Conservation (phyloP, 2,797 vertebrate genomes). For the Botia almorhae region DNA sequence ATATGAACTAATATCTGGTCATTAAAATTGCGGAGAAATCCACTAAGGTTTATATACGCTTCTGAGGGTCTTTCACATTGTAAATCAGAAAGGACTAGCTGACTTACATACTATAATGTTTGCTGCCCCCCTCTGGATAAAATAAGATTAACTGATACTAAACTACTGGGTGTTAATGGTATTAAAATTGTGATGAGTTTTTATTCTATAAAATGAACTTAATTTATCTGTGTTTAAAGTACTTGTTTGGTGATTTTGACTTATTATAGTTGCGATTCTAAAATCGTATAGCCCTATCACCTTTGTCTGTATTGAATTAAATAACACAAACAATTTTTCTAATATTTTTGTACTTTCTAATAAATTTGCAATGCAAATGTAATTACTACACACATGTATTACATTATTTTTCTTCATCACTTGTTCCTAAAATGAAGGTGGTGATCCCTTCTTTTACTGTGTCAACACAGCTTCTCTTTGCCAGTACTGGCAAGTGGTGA, state of each 20-base stretch:
- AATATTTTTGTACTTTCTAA: too few relatives aligned
- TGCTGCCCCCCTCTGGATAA: conserved; percentile 74
- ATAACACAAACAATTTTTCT: too few relatives aligned
- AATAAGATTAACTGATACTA: neutral
- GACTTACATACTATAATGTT: conserved; percentile 66
- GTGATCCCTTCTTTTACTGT: neutral
- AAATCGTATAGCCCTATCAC: too few relatives aligned
- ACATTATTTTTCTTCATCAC: too few relatives aligned
- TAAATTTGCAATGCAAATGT: too few relatives aligned
- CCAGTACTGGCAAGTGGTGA: conserved; percentile 46
- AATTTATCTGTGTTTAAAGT: too few relatives aligned
- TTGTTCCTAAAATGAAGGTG: too few relatives aligned
- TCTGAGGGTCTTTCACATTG: neutral
- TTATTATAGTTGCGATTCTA: too few relatives aligned
- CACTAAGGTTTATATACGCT: conserved; percentile 14
- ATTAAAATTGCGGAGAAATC: neutral
- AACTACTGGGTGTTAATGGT: neutral
- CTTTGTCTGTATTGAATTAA: too few relatives aligned
- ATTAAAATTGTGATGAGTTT: neutral
- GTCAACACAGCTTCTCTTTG: conserved; percentile 52
- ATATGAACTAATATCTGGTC: neutral
- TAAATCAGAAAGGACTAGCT: conserved; percentile 7
- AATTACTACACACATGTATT: too few relatives aligned
- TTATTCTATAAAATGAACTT: too few relatives aligned
- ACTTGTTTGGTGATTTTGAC: too few relatives aligned